These are phyloP conservation scores for Morelia viridis DNA, from an alignment of 2,797 vertebrate species.

Conservation along the genomic window DNA sequence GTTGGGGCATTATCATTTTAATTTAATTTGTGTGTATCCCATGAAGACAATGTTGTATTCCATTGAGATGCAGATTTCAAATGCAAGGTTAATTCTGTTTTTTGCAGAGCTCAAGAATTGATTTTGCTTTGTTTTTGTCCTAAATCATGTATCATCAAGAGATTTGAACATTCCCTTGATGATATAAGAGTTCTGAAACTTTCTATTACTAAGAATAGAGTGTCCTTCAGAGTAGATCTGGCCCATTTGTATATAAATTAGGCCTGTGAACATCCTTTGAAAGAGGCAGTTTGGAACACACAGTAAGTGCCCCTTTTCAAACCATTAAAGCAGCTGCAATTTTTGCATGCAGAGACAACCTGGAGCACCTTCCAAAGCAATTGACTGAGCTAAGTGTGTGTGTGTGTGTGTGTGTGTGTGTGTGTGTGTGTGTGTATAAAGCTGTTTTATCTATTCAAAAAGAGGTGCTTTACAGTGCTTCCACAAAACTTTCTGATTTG, in stretches of 20 bases:
- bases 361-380: neutral
- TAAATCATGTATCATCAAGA: constrained; percentile 22
- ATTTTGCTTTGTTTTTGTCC: constrained; percentile 28
- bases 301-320: neutral
- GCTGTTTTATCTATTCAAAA: neutral
- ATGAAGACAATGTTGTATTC: constrained; percentile 17
- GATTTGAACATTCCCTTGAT: constrained; percentile 3
- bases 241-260: constrained; percentile 2
- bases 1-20: constrained; percentile 16
- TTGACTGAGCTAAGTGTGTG: neutral
- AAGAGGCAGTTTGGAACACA: neutral
- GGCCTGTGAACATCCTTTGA: neutral
- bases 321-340: neutral
- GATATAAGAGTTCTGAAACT: constrained; percentile 4
- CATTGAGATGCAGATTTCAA: constrained; percentile 6
- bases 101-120: constrained; percentile 7
- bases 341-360: neutral
- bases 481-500: neutral
- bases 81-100: constrained; percentile 22
- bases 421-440: neutral
- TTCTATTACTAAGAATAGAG: constrained; percentile 10
- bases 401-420: too few species aligned
- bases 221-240: neutral
- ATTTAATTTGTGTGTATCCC: constrained; percentile 22
- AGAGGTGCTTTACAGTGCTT: neutral